Evolutionary conservation across 2,113 vertebrate genomes (phyloP), one percentile per base, ranked within the genome.

Genomic region (Ploceus nigricollis): DNA sequence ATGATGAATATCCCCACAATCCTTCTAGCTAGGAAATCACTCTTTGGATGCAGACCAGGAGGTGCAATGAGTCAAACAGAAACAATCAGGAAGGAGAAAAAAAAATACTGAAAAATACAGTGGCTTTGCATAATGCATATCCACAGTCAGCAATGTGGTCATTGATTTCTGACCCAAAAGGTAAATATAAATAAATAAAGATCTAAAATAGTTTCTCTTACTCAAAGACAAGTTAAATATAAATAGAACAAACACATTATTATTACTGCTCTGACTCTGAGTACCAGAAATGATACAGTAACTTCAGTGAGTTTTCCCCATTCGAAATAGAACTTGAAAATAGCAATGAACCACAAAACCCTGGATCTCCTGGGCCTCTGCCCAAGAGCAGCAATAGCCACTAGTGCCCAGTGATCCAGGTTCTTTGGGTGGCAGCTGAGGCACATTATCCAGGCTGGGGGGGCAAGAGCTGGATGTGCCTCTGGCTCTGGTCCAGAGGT

Each of bases 171-270:
- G 96, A 89, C 24, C 12, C 25, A 63, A 75, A 90, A 77, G 17
- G 35, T 35, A 69, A 89, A 65, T 47, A 95, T 82, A 93, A 97
- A 88, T 70, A 95, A 96, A 93, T 89, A 90, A 96, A 96, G 63
- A 50, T 6, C 51, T 83, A 84, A 93, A 97, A 82, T 54, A 94
- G n/a, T 77, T 96, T 96, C 65, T 86, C 92, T 94, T 91, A 88
- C 63, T 87, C 79, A 89, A 95, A 97, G 87, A 69, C 33, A 94
- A 82, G 44, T 94, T 96, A 77, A 69, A 94, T 84, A 95, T 87
- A 90, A 86, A 90, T 64, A 45, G 39, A 77, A 70, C 27, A 79
- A 70, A 54, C 44, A 35, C 2, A 70, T 28, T 72, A 60, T 45
- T 77, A 35, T 39, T 65, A 44, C n/a, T 64, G 13, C 44, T 56